phyloP scores from a whole-genome alignment of 2,888 invertebrate genomes.

The Pheosia gnoma region DNA sequence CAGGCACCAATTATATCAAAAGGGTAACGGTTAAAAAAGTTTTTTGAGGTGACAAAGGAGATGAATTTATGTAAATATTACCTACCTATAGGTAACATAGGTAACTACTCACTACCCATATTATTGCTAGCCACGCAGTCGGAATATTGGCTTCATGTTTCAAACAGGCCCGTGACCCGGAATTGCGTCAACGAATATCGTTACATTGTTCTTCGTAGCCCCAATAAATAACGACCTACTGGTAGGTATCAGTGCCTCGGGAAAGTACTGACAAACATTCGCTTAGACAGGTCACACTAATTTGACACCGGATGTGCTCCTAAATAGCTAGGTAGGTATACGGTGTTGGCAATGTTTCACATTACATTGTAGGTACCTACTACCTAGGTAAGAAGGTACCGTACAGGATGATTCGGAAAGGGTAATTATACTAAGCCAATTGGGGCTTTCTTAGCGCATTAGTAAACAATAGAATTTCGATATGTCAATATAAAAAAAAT shows the following conservation, averaged over 20 bases:
- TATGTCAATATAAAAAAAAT: too few species aligned
- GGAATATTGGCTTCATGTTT: neutral
- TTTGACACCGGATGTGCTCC: constrained; percentile 18
- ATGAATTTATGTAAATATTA: too few species aligned
- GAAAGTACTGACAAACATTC: constrained; percentile 1
- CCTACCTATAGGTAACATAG: too few species aligned
- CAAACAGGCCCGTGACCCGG: neutral
- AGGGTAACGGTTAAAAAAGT: too few species aligned
- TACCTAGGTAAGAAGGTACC: too few species aligned
- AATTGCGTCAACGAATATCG: neutral
- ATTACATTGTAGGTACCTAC: constrained; percentile 8
- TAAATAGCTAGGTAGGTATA: constrained; percentile 4
- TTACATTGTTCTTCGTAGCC: neutral
- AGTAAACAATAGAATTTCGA: too few species aligned
- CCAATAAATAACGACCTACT: neutral
- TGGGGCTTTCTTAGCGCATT: too few species aligned
- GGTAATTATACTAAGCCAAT: too few species aligned
- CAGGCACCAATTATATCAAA: too few species aligned
- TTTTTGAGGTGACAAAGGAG: too few species aligned
- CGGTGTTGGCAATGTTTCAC: constrained; percentile 8
- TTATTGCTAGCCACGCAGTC: neutral
- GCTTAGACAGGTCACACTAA: constrained; percentile 5
- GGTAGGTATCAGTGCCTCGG: neutral
- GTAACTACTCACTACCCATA: too few species aligned
- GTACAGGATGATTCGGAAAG: too few species aligned